phyloP scores from a whole-genome alignment of 2,888 invertebrate genomes.

The Dynastes tityus region DNA sequence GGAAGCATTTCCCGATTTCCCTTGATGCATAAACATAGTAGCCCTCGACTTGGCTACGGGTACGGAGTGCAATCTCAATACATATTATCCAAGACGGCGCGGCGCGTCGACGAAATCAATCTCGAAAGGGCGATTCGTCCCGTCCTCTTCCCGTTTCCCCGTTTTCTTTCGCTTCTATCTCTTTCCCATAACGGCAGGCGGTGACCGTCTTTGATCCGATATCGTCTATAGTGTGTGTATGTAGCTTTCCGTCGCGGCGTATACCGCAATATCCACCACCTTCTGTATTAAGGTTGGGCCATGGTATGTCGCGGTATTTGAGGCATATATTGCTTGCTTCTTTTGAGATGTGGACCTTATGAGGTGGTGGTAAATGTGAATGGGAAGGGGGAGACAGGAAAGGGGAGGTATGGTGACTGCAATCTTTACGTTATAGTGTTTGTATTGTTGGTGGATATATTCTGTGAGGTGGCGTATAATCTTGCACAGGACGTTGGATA shows the following conservation, averaged over 20 bases:
- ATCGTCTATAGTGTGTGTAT: background rate
- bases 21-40: background rate
- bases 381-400: background rate
- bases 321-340: conserved; percentile 3
- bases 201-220: conserved; percentile 31
- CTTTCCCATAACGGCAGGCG: background rate
- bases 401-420: background rate
- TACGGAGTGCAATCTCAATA: background rate
- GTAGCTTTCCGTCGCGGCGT: background rate
- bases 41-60: background rate
- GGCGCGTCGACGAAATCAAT: background rate
- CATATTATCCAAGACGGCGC: background rate
- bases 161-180: background rate
- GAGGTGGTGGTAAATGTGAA: background rate
- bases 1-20: background rate
- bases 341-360: conserved; percentile 4
- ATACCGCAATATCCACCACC: conserved; percentile 23
- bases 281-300: conserved; percentile 18
- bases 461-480: background rate
- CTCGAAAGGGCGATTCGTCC: conserved; percentile 4
- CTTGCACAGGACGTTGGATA: background rate
- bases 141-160: background rate
- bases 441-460: background rate
- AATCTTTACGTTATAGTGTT: background rate
- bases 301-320: conserved; percentile 11